Evolutionary conservation across 2,888 invertebrate genomes (phyloP), one percentile per base, ranked within the genome.

Genomic region (Ophraella communa): DNA sequence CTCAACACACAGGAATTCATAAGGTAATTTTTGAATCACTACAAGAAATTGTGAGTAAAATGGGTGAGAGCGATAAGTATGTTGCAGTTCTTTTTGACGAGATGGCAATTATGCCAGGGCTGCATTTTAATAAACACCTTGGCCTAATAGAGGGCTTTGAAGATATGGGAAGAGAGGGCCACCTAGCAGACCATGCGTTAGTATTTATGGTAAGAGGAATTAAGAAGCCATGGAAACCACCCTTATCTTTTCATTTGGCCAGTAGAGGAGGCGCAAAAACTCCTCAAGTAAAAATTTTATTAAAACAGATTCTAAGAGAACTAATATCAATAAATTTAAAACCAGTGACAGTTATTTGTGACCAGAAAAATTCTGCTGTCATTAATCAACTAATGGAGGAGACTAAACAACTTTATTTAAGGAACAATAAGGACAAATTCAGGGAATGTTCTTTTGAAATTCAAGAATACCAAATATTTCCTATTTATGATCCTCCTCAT

Each of bases 161-260:
- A 65, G 65, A 64, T 24, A 55, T 64, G 54, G 64, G 64, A 10
- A 49, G 61, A 44, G 27, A 49, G 5, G 23, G 47, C 33, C 14
- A 56, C 21, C 42, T 67, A 18, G 57, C 62, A 21, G 64, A 67
- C 56, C 64, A 64, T 67, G 67, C 45, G 14, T 17, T 67, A 18
- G 55, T 67, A 11, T 67, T 67, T 30, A 61, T 65, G 54, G 39
- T 65, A n/a, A 62, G 58, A 62, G 67, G 64, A 10, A 30, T 65
- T n/a, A 61, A 56, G 44, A 65, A 51, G 42, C 44, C 23, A 18
- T 55, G 60, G 14, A 65, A 61, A 21, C n/a, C 30, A 8, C 65
- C 65, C 17, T 24, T 56, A 8, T 56, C 53, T n/a, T 65, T 24
- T 33, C 51, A 55, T 56, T 65, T 56, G 35, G 45, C 65, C 8